A percentile compares a stretch with the other conserved stretches of the same genome.
These are phyloP conservation scores for Lagocephalus sceleratus DNA, from an alignment of 2,797 vertebrate genomes.

Conservation along the genomic window DNA sequence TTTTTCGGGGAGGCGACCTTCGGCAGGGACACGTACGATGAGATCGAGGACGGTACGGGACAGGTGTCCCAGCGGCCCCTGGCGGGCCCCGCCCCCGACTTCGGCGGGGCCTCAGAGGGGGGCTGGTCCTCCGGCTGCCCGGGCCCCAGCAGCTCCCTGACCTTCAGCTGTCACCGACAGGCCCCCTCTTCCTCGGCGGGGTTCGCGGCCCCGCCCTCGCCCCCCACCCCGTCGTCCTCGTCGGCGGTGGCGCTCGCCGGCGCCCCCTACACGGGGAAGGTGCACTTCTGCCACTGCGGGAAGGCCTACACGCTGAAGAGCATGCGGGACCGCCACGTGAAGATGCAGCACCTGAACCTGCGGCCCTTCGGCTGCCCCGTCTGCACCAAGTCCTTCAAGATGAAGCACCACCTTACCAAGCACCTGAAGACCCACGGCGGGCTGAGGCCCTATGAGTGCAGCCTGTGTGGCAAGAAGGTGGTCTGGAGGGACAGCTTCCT, in stretches of 20 bases:
- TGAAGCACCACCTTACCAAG: slow-evolving; percentile 96
- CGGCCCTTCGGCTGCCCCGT: slow-evolving; percentile 89
- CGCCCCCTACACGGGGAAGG: slow-evolving; percentile 75
- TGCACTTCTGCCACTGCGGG: slow-evolving; percentile 93
- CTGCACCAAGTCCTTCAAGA: slow-evolving; percentile 93
- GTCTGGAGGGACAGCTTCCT: slow-evolving; percentile 95
- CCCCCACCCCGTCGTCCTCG: slow-evolving; percentile 71
- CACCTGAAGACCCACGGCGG: slow-evolving; percentile 94
- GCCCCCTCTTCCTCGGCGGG: slow-evolving; percentile 59
- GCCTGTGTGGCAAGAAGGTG: slow-evolving; percentile 88
- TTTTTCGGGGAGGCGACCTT: slow-evolving; percentile 73
- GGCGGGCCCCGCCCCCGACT: slow-evolving; percentile 65
- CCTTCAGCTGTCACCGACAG: slow-evolving; percentile 57
- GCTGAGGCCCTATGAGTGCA: slow-evolving; percentile 87
- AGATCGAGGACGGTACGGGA: slow-evolving; percentile 75
- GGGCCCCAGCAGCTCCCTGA: slow-evolving; percentile 31
- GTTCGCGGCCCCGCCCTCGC: slow-evolving; percentile 56
- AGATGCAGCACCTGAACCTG: slow-evolving; percentile 96
- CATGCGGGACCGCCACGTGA: slow-evolving; percentile 93
- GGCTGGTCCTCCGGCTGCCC: slow-evolving; percentile 59
- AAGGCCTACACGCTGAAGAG: slow-evolving; percentile 93
- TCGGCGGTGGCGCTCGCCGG: slow-evolving; percentile 69
- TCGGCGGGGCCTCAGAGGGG: slow-evolving; percentile 52
- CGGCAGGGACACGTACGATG: slow-evolving; percentile 69
- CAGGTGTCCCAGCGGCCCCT: slow-evolving; percentile 78